Evolutionary conservation across 2,113 vertebrate genomes (phyloP), one percentile per base, ranked within the genome.

Genomic region (Megaceryle torquata): DNA sequence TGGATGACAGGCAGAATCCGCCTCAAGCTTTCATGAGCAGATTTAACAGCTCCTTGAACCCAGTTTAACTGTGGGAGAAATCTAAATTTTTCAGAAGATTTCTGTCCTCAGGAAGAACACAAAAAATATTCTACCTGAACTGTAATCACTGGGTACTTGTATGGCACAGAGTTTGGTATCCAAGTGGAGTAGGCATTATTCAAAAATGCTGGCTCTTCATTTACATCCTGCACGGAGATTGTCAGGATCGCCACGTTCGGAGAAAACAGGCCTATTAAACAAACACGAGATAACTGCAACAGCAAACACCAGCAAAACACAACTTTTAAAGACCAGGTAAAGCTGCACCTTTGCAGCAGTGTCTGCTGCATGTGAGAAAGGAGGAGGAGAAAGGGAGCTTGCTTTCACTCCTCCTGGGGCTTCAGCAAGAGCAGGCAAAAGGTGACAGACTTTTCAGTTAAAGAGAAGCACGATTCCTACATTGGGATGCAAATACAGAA

Each of bases 121-220:
- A 35, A 29, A 63, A 50, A 67, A 53, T 53, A 53, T 25, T 28
- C 25, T 53, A 53, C 51, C 51, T 98, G 96, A 33, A 98, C 97
- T 13, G 88, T 93, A 76, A 97, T 28, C 39, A 98, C 93, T 0
- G 97, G 75, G 57, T 96, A 97, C 92, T 96, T 98, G 89, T 98
- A 98, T 0, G 97, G 97, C 12, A 97, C 96, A 2, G 97, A 95
- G 94, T 68, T 98, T 35, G 98, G 96, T 43, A 98, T 39, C 7
- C 96, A 96, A 35, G 95, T 97, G 2, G 87, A 48, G 76, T 98
- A 98, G 20, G 17, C 24, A 2, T 82, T 15, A 7, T 5, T 26
- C 76, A 69, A 26, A 88, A 98, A 98, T 24, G 20, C 20, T 0
- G 98, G 98, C 33, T 91, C 9, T 83, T 98, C 98, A 2, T 98